These are phyloP conservation scores for Ptychadena robeensis DNA, from an alignment of 2,797 vertebrate genomes.

Conservation along the genomic window DNA sequence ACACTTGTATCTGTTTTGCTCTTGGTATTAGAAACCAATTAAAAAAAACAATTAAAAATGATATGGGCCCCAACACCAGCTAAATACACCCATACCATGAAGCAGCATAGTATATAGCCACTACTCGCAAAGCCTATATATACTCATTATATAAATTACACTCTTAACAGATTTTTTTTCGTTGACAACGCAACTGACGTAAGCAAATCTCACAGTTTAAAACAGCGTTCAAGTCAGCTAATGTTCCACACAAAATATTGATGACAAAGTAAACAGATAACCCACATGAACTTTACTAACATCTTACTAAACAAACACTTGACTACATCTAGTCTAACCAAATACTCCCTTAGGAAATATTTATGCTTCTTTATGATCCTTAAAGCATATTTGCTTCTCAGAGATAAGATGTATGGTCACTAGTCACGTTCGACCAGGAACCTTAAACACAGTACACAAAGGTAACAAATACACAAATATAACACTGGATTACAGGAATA, in stretches of 20 bases:
- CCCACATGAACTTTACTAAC: slow-evolving; percentile 37
- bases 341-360: slow-evolving; percentile 58
- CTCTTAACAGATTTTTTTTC: not conserved
- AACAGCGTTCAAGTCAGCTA: slow-evolving; percentile 13
- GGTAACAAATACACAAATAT: slow-evolving; percentile 12
- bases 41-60: too few relatives aligned
- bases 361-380: slow-evolving; percentile 46
- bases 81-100: too few relatives aligned
- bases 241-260: slow-evolving; percentile 5
- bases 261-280: slow-evolving; percentile 40
- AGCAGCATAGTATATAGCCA: too few relatives aligned
- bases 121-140: too few relatives aligned
- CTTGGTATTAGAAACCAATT: too few relatives aligned
- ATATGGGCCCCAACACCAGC: too few relatives aligned
- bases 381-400: slow-evolving; percentile 52
- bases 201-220: not conserved
- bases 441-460: slow-evolving; percentile 20
- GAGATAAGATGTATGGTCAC: slow-evolving; percentile 37
- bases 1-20: not conserved
- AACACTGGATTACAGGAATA: not conserved
- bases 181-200: not conserved
- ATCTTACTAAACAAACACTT: slow-evolving; percentile 50
- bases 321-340: slow-evolving; percentile 28
- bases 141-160: not conserved
- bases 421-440: slow-evolving; percentile 22